These are phyloP conservation scores for Malurus splendens DNA, from an alignment of 2,797 vertebrate species.

Conservation along the genomic window DNA sequence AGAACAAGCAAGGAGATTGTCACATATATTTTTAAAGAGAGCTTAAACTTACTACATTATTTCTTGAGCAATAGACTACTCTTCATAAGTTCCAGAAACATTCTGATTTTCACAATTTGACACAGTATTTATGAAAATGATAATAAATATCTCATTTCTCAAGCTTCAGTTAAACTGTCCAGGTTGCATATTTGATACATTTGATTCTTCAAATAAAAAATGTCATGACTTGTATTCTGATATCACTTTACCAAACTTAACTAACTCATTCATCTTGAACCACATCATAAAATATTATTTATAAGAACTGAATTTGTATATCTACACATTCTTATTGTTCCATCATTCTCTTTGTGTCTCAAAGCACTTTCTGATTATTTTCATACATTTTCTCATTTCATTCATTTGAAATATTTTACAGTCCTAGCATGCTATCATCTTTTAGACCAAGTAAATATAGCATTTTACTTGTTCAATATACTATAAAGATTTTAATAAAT, in stretches of 20 bases:
- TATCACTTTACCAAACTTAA: neutral
- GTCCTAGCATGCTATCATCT: neutral
- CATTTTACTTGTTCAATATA: neutral
- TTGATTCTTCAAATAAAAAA: neutral
- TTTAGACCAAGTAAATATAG: neutral
- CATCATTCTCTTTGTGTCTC: neutral
- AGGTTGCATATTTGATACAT: neutral
- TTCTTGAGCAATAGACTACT: neutral
- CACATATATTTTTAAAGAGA: neutral
- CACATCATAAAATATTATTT: neutral
- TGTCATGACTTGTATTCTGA: neutral
- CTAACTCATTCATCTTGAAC: neutral
- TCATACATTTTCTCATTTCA: neutral
- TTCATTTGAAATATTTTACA: neutral
- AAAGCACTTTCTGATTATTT: neutral
- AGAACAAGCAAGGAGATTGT: neutral
- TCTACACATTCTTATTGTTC: neutral
- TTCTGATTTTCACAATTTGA: neutral
- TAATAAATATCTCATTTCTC: neutral
- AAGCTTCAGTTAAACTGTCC: neutral
- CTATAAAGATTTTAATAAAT: conserved; percentile 27
- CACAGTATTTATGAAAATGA: neutral
- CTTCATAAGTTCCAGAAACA: neutral
- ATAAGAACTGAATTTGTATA: neutral
- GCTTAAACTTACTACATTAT: neutral